Base-by-base conservation (phyloP, 2,113 vertebrate species). In the Castor canadensis region DNA sequence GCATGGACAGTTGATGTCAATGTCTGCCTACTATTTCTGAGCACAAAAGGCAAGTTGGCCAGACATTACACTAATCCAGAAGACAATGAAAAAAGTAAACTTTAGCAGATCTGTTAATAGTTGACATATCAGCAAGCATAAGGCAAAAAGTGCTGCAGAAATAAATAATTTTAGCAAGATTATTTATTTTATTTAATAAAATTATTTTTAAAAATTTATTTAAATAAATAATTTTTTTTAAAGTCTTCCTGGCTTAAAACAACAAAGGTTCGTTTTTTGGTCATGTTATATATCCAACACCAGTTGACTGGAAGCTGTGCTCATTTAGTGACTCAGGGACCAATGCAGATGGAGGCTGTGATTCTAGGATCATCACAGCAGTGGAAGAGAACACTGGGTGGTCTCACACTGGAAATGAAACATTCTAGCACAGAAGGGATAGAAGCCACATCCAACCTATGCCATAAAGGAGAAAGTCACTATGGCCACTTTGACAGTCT, bases 221-320 rank as follows among this genome's bases (percentile, higher is more conserved):
- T n/a, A n/a, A n/a, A n/a, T n/a, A n/a, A n/a, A n/a, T n/a, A n/a
- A n/a, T n/a, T n/a, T n/a, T n/a, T 93, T 62, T 93, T 20, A 93
- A 94, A 92, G 93, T 82, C 19, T 38, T 58, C 30, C 30, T 28
- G 10, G 66, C 47, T 94, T 92, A 72, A 84, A 95, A 77, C 40
- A 73, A 38, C n/a, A 45, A 60, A 84, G 38, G 32, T 38, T 94
- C 67, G 30, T 87, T 49, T 87, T 67, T 82, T 6, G 0, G 17
- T 94, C 47, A 84, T 5, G 20, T 71, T 49, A 9, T 28, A 82
- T 7, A 17, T 40, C 22, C 60, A 79, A 67, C 7, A n/a, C 30
- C 82, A 89, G 35, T 1, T 93, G 60, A 87, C 16, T n/a, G 35
- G 64, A 72, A 80, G 30, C 38, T 77, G 72, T 77, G 76, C 38